These are phyloP conservation scores for Poeciliopsis presidionis DNA, from an alignment of 2,797 vertebrate species.

Conservation along the genomic window DNA sequence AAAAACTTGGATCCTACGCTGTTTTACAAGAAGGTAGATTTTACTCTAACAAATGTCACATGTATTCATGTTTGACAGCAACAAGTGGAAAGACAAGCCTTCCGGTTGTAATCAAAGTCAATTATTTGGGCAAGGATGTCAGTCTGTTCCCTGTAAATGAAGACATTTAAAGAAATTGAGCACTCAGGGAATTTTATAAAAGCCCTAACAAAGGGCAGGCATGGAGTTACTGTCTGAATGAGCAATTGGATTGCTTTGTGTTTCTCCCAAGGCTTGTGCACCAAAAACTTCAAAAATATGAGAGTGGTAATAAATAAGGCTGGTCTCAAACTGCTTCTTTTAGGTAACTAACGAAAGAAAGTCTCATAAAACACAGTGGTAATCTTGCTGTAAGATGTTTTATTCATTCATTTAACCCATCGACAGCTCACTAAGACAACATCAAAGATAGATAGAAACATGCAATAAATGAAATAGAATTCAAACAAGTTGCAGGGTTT, in stretches of 20 bases:
- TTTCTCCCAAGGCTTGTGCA: conserved; percentile 75
- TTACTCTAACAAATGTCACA: conserved; percentile 25
- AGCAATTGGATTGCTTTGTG: conserved; percentile 72
- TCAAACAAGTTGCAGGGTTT: conserved; percentile 27
- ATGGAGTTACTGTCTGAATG: conserved; percentile 67
- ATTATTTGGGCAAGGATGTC: conserved; percentile 58
- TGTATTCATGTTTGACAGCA: conserved; percentile 44
- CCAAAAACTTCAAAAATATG: conserved; percentile 71
- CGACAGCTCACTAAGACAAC: conserved; percentile 43
- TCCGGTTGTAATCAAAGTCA: conserved; percentile 60
- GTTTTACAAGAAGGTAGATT: conserved; percentile 24
- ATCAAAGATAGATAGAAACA: conserved; percentile 55
- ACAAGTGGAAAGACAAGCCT: conserved; percentile 44
- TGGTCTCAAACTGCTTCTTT: conserved; percentile 58
- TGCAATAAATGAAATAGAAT: conserved; percentile 44
- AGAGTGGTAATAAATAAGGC: conserved; percentile 66
- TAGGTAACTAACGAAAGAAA: conserved; percentile 51
- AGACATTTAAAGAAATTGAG: conserved; percentile 60
- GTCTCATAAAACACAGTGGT: conserved; percentile 40
- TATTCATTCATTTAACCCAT: conserved; percentile 71
- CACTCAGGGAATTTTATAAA: conserved; percentile 65
- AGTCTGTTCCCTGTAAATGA: conserved; percentile 55
- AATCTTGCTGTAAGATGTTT: conserved; percentile 67
- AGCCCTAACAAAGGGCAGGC: conserved; percentile 63
- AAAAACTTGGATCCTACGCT: not conserved